Evolutionary conservation across 2,113 vertebrate species (phyloP), one percentile per base, ranked within the genome.

Genomic region (Menidia beryllina): DNA sequence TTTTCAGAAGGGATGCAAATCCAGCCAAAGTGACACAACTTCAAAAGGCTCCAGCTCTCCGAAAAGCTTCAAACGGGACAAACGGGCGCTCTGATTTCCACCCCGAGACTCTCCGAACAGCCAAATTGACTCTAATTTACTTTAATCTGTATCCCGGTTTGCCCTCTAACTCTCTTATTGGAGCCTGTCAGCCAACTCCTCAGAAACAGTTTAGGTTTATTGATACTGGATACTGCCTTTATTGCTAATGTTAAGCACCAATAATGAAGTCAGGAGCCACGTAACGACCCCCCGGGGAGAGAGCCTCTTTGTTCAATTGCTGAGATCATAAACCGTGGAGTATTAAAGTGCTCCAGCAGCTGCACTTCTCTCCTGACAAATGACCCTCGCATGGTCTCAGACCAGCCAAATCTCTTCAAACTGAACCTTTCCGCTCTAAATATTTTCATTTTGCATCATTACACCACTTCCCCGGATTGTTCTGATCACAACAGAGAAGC

Each of bases 221-320:
- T 79, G 86, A 83, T 75, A 88, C 83, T 72, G 70, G 82, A 87
- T 67, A 77, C 81, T n/a, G 45, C 20, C 86, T 92, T 93, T 91
- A 93, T 90, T 89, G 88, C 62, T 82, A 41, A 85, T 88, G 91
- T 90, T 87, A 81, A 92, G 88, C 38, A 69, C 86, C 78, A 71
- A 88, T 90, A n/a, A 91, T 90, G 82, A 91, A 91, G 86, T 85
- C 74, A 59, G 85, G 82, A 77, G 87, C 70, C 52, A 78, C 17
- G 77, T 90, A 89, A 93, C 87, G 86, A 84, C 87, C 82, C 92
- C 90, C 85, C 19, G 23, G 89, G 89, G 90, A 74, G 11, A 17
- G 55, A 43, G 54, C 68, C 74, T 68, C 83, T 88, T 77, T 87
- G 80, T 78, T 87, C 81, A 81, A 88, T 49, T 69, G 49, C 62